Conservation (phyloP, 2,888 invertebrate genomes). For the Drosophila silvestris region DNA sequence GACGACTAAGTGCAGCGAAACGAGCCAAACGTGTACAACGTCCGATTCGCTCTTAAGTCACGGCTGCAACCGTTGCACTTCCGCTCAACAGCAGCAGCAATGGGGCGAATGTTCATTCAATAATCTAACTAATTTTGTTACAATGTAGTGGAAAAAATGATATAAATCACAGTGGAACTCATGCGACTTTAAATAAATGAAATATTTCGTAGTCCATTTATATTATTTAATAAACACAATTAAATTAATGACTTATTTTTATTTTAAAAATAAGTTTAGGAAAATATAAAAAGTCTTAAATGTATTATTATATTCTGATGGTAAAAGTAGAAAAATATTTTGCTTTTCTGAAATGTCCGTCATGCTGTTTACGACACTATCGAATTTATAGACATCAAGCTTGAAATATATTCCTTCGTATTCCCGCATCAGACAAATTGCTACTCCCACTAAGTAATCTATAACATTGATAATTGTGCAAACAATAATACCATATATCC, state of each 20-base stretch:
- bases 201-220: background rate
- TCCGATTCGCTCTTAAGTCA: slow-evolving; percentile 47
- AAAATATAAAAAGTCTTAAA: too few relatives aligned
- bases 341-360: too few relatives aligned
- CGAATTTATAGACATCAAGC: too few relatives aligned
- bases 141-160: slow-evolving; percentile 22
- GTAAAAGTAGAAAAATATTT: too few relatives aligned
- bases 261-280: background rate
- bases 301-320: too few relatives aligned
- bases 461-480: too few relatives aligned
- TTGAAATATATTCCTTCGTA: too few relatives aligned
- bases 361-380: too few relatives aligned
- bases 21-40: slow-evolving; percentile 47
- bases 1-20: slow-evolving; percentile 45
- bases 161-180: slow-evolving; percentile 35
- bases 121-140: slow-evolving; percentile 66
- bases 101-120: slow-evolving; percentile 41
- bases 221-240: background rate
- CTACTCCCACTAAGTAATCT: too few relatives aligned
- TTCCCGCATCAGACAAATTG: too few relatives aligned
- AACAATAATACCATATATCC: too few relatives aligned
- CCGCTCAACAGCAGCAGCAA: slow-evolving; percentile 45
- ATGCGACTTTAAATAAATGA: background rate
- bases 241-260: background rate
- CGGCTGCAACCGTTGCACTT: slow-evolving; percentile 55